Evolutionary conservation across 2,888 invertebrate species (phyloP), one percentile per base, ranked within the genome.

Genomic region (Isoperla grammatica): DNA sequence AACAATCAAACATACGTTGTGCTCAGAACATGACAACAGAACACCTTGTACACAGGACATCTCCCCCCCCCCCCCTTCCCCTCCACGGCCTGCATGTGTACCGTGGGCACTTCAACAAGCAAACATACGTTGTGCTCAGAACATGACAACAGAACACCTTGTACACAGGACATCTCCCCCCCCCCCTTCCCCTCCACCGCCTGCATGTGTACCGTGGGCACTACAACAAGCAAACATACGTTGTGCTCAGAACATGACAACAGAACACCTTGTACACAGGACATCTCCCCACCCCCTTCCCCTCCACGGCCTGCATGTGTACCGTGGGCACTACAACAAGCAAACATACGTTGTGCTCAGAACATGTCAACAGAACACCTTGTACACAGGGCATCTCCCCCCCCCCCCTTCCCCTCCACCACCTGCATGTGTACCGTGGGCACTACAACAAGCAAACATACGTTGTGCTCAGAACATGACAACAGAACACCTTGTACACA

Each of bases 131-230:
- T 13, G 17, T 43, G 4, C 15, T 15, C n/a, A n/a, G n/a, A n/a
- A n/a, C n/a, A n/a, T n/a, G n/a, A n/a, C n/a, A n/a, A n/a, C 92
- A 93, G 75, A 93, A 86, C 64, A 93, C 91, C 89, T 93, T 91
- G 78, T 90, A 88, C 67, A 93, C 88, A 94, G 37, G 92, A 90
- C 72, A 93, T 81, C 76, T 88, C 88, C 62, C 91, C 90, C 72
- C 86, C 86, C 78, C n/a, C n/a, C n/a, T 87, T 88, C 57, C 92
- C 92, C 75, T 92, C 90, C 66, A 93, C 90, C 23, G 90, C 91
- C 75, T 90, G 90, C 68, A 92, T 81, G 75, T 90, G 88, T 72
- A 88, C 84, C 66, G 90, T 84, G 69, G 87, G 82, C 63, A 88
- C 88, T 80, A 79, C 73, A 76, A 76, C 60, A 75, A 74, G 69